Percentiles rank a stretch among this genome's conserved stretches.
phyloP scores from a whole-genome alignment of 2,888 invertebrate species.

The Bembecia ichneumoniformis region DNA sequence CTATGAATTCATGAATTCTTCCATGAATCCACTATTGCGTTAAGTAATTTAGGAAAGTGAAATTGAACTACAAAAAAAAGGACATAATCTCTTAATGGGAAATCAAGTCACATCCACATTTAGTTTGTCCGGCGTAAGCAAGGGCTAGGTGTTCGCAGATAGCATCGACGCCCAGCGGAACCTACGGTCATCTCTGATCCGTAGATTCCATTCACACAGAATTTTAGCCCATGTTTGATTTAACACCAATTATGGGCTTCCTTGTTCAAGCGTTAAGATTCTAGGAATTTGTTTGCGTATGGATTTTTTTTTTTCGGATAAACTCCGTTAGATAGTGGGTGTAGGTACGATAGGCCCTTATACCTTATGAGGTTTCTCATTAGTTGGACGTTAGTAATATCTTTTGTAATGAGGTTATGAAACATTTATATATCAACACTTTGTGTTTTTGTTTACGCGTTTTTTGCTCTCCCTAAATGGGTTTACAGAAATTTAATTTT shows the following conservation, averaged over 20 bases:
- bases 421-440: too few species aligned
- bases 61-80: too few species aligned
- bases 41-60: too few species aligned
- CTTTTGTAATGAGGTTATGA: too few species aligned
- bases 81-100: too few species aligned
- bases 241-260: slow-evolving; percentile 72
- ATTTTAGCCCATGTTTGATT: slow-evolving; percentile 68
- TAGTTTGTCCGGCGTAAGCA: background rate
- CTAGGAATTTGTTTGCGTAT: background rate
- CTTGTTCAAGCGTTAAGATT: slow-evolving; percentile 30
- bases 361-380: too few species aligned
- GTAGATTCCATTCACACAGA: slow-evolving; percentile 67
- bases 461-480: too few species aligned
- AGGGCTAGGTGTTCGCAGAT: slow-evolving; percentile 63
- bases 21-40: too few species aligned
- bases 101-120: background rate
- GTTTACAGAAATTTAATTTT: too few species aligned
- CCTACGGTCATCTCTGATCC: slow-evolving; percentile 66
- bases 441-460: too few species aligned
- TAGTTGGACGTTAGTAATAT: too few species aligned
- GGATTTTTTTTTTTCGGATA: background rate
- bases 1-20: too few species aligned
- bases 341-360: background rate
- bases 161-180: slow-evolving; percentile 52
- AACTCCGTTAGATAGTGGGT: background rate